Percentiles rank a stretch among this genome's conserved stretches.
These are phyloP conservation scores for Chiroxiphia lanceolata DNA, from an alignment of 2,797 vertebrate genomes.

Conservation along the genomic window DNA sequence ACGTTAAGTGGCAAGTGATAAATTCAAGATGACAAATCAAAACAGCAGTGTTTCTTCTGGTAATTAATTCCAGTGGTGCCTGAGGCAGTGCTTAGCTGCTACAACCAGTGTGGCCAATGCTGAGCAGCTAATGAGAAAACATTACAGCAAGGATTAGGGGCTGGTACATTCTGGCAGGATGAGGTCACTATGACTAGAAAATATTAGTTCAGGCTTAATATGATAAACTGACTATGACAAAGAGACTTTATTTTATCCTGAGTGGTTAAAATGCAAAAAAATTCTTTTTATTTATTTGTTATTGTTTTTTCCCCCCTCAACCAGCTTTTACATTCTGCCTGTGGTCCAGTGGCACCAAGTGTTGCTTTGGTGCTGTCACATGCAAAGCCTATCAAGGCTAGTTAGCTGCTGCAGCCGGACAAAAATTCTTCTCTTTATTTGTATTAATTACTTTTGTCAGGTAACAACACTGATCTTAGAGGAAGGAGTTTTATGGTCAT, in stretches of 20 bases:
- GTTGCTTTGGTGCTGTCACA: not conserved
- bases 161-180: slow-evolving; percentile 78
- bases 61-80: slow-evolving; percentile 99
- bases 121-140: slow-evolving; percentile 91
- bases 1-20: slow-evolving; percentile 98
- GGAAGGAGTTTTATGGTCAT: not conserved
- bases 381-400: not conserved
- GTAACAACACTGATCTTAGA: not conserved
- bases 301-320: too few relatives aligned
- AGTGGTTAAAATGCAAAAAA: slow-evolving; percentile 39
- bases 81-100: slow-evolving; percentile 82
- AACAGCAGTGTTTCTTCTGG: slow-evolving; percentile 95
- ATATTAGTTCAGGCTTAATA: slow-evolving; percentile 73
- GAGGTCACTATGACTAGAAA: slow-evolving; percentile 78
- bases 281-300: not conserved
- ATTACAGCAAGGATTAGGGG: slow-evolving; percentile 90
- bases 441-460: not conserved
- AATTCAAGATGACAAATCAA: slow-evolving; percentile 98
- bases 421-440: not conserved
- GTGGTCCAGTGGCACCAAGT: not conserved
- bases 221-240: slow-evolving; percentile 70
- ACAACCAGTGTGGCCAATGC: slow-evolving; percentile 88
- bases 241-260: slow-evolving; percentile 66
- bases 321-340: not conserved
- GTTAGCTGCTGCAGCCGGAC: not conserved